Percentiles rank a stretch among this genome's conserved stretches.
Conservation (phyloP, 92 coral and sea anemone genomes). For the Porites divaricata region DNA sequence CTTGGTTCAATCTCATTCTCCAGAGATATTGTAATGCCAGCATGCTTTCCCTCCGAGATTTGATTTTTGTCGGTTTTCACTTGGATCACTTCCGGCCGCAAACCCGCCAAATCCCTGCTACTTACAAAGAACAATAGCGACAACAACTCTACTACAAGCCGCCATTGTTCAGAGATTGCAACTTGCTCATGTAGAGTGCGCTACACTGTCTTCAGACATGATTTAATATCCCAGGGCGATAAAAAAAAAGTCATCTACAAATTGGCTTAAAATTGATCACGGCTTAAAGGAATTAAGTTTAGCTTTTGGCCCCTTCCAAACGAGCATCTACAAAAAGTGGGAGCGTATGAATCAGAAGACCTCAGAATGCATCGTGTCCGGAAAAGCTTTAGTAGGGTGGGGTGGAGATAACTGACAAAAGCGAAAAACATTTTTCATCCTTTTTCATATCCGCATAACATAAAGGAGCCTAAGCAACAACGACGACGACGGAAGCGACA, state of each 20-base stretch:
- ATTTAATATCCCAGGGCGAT: neutral
- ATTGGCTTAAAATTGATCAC: neutral
- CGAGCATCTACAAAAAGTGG: too few relatives aligned
- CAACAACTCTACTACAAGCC: conserved; percentile 4
- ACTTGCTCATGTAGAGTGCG: neutral
- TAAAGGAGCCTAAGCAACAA: too few relatives aligned
- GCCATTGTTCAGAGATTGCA: conserved; percentile 9
- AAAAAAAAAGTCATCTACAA: neutral
- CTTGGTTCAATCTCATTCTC: neutral
- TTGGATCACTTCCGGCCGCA: conserved; percentile 50
- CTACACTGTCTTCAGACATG: neutral
- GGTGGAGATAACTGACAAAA: too few relatives aligned
- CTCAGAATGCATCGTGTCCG: too few relatives aligned
- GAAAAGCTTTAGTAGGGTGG: too few relatives aligned
- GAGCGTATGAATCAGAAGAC: too few relatives aligned
- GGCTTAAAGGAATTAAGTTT: too few relatives aligned
- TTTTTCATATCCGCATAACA: too few relatives aligned
- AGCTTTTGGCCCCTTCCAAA: too few relatives aligned
- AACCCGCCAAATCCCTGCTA: conserved; percentile 32
- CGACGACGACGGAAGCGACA: too few relatives aligned
- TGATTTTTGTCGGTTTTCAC: conserved; percentile 15
- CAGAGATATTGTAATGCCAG: neutral
- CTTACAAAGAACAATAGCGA: conserved; percentile 20
- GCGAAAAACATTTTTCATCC: too few relatives aligned
- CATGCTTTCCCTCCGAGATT: conserved; percentile 10